Conservation (phyloP, 2,888 invertebrate species). For the Lissocephala sabroskyi region DNA sequence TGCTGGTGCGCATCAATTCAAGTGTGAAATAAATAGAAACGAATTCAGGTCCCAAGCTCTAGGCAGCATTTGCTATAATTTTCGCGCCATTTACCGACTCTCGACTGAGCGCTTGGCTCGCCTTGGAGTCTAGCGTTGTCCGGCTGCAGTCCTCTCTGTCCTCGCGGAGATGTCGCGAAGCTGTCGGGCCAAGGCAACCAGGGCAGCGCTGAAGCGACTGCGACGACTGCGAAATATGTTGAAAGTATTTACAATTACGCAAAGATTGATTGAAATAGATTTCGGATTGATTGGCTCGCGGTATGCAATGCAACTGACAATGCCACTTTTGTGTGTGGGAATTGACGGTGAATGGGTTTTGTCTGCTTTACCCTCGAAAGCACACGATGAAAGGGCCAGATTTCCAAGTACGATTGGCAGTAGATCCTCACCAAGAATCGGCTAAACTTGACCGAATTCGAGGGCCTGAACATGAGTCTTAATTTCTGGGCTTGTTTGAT, state of each 20-base stretch:
- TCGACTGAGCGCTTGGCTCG: too few relatives aligned
- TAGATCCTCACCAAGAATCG: too few relatives aligned
- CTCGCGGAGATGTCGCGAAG: slow-evolving; percentile 28
- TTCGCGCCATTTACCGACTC: slow-evolving; percentile 63
- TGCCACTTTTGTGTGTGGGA: slow-evolving; percentile 32
- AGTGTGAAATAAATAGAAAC: slow-evolving; percentile 67
- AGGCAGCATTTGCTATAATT: slow-evolving; percentile 60
- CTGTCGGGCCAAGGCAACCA: slow-evolving; percentile 25
- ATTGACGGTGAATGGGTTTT: slow-evolving; percentile 22
- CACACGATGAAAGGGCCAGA: too few relatives aligned
- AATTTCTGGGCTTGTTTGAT: not conserved
- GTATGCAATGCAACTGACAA: slow-evolving; percentile 35
- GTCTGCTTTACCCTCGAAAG: too few relatives aligned
- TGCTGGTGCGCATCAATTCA: slow-evolving; percentile 63
- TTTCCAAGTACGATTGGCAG: too few relatives aligned
- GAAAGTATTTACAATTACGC: slow-evolving; percentile 71
- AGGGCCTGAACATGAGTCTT: too few relatives aligned
- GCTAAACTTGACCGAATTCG: too few relatives aligned
- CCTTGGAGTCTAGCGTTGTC: too few relatives aligned
- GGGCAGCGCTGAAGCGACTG: slow-evolving; percentile 8
- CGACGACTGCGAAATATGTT: slow-evolving; percentile 54
- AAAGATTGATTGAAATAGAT: slow-evolving; percentile 71
- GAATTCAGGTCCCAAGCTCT: slow-evolving; percentile 53
- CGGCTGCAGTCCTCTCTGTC: too few relatives aligned
- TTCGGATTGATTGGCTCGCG: slow-evolving; percentile 67